Base-by-base conservation (phyloP, 2,888 invertebrate species). In the Meghimatium bilineatum region DNA sequence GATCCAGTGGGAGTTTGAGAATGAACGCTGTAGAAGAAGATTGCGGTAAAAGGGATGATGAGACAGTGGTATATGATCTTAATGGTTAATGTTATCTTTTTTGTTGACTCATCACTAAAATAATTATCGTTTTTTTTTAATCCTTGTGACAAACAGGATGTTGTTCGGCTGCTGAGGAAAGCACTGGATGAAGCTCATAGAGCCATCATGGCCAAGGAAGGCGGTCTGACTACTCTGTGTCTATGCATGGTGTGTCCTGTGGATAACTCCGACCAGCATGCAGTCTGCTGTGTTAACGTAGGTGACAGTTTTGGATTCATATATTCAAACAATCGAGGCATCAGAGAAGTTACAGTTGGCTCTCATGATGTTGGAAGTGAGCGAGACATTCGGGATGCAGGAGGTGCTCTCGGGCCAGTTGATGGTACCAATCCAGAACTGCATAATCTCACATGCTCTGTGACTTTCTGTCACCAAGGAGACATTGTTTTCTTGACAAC, bases 291-390 rank as follows among this genome's bases (percentile, higher is more conserved):
- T 77, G 97, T 97, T 92, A 97, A 97, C 93, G 97, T 97, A 34
- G 97, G 97, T 0, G 97, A 97, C 93, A 97, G 96, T 74, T 94
- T 97, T 87, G 97, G 97, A n/a, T 97, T 97, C 92, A 96, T 97
- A 84, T 97, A 97, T 94, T 95, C 95, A 89, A 91, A 91, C 85
- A 95, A 95, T 91, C 93, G 95, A 92, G 97, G 97, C n/a, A 96
- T 97, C 17, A 94, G 97, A 78, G 97, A 97, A 94, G 95, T 97
- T 87, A 97, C 93, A 6, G 90, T 92, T 94, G 96, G 96, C 78
- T 97, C 97, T 32, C 97, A 97, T 91, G 97, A 97, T 92, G 96
- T 97, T 80, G 95, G 95, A 92, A 95, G 95, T 90, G 97, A 97
- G 95, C 95, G 97, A 34, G 97, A 97, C 91, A 97, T 97, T 96